phyloP scores from a whole-genome alignment of 1,140 invertebrate species.

The Calephelis nemesis region DNA sequence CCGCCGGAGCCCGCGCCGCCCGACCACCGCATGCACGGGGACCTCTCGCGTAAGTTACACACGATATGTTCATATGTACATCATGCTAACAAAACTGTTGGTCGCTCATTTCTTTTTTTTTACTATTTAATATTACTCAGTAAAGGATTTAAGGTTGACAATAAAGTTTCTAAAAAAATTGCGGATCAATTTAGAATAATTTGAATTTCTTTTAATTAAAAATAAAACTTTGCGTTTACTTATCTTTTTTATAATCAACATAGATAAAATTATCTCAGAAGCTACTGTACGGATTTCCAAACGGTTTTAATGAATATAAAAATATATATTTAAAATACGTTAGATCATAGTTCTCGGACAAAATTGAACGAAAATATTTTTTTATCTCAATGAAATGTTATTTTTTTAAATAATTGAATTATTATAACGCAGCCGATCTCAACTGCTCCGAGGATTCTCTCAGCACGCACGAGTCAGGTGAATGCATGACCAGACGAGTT shows the following conservation, averaged over 20 bases:
- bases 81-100: too few species aligned
- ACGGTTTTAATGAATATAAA: not conserved
- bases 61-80: too few species aligned
- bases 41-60: conserved; percentile 69
- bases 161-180: too few species aligned
- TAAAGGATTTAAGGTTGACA: too few species aligned
- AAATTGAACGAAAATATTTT: not conserved
- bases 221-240: too few species aligned
- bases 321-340: not conserved
- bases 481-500: conserved; percentile 63
- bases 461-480: conserved; percentile 88
- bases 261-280: not conserved
- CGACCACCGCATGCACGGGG: conserved; percentile 82
- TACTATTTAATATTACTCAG: too few species aligned
- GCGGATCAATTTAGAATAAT: too few species aligned
- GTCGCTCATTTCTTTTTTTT: too few species aligned
- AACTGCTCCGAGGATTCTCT: conserved; percentile 88
- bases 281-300: not conserved
- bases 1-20: conserved; percentile 90
- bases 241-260: too few species aligned
- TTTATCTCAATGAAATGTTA: too few species aligned
- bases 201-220: too few species aligned
- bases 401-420: conserved; percentile 26
- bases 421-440: conserved; percentile 83
- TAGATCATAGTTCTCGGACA: not conserved